Percentiles rank a stretch among this genome's conserved stretches.
These are phyloP conservation scores for Glossosoma conforme DNA, from an alignment of 1,140 invertebrate species.

Conservation along the genomic window DNA sequence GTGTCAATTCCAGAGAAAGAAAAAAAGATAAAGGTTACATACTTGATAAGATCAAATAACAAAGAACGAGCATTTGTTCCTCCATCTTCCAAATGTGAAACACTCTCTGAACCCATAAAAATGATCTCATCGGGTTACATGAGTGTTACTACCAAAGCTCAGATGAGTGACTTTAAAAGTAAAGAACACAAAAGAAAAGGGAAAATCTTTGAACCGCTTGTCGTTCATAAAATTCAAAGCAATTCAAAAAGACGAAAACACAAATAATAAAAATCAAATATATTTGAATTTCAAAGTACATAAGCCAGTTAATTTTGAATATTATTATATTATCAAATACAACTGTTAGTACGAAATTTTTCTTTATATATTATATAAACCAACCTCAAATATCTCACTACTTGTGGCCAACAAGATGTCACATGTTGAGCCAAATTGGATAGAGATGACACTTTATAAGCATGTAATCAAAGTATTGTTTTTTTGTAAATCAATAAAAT, in stretches of 20 bases:
- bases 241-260: conserved; percentile 20
- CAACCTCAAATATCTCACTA: too few species aligned
- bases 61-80: conserved; percentile 15
- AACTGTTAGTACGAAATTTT: too few species aligned
- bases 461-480: too few species aligned
- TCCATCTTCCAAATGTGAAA: background rate
- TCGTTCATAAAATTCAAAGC: conserved; percentile 23
- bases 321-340: too few species aligned
- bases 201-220: conserved; percentile 17
- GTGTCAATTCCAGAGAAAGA: background rate
- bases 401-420: too few species aligned
- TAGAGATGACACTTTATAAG: too few species aligned
- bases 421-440: too few species aligned
- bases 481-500: too few species aligned
- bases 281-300: conserved; percentile 23
- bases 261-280: conserved; percentile 21
- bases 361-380: too few species aligned
- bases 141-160: background rate
- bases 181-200: conserved; percentile 3
- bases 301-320: conserved; percentile 23
- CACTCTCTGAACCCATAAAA: background rate
- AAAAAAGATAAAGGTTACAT: background rate
- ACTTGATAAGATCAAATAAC: background rate
- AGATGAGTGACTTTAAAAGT: background rate
- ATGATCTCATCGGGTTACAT: too few species aligned